Base-by-base conservation (phyloP, 35 echinoderm and acorn worm species). In the Lytechinus variegatus region DNA sequence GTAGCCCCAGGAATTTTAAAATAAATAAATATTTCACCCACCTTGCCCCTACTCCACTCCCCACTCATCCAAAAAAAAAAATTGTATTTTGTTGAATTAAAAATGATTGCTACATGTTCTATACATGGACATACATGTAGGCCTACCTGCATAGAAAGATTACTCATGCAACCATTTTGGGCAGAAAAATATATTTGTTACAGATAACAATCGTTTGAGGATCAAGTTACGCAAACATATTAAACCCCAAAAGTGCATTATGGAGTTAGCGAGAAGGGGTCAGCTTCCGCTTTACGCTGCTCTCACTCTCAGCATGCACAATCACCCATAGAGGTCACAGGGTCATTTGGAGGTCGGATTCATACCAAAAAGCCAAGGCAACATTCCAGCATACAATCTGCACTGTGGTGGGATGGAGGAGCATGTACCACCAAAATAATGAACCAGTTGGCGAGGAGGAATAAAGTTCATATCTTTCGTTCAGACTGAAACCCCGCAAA, bases 231-330 rank as follows among this genome's bases (percentile, higher is more conserved):
- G 66, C 66, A 79, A 79, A 79, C 66, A 79, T 79, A n/a, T 79
- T 79, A 79, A 79, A 79, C 66, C 66, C 66, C 66, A 79, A 90
- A 90, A 90, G 88, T 90, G 88, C 88, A 90, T 44, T 44, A 44
- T 90, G 10, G 16, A 51, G 88, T 54, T 52, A 52, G 16, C 27
- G 9, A 19, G 16, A 29, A 44, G 88, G 88, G 88, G 88, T 90
- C 88, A 90, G 52, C 52, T 54, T 90, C 52, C 88, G 28, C 52
- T 90, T 90, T 90, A 52, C 27, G 33, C n/a, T 90, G 28, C 88
- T 90, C n/a, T 90, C 88, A 52, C 16, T 90, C 88, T 90, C 88
- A 90, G 88, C 52, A 12, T 54, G 88, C 88, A 8, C 33, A 44
- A 90, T 90, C 28, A 52, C 28, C 13, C 88, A 14, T 4, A 8